Conservation (phyloP, 2,113 vertebrate genomes). For the Pardalotus punctatus region DNA sequence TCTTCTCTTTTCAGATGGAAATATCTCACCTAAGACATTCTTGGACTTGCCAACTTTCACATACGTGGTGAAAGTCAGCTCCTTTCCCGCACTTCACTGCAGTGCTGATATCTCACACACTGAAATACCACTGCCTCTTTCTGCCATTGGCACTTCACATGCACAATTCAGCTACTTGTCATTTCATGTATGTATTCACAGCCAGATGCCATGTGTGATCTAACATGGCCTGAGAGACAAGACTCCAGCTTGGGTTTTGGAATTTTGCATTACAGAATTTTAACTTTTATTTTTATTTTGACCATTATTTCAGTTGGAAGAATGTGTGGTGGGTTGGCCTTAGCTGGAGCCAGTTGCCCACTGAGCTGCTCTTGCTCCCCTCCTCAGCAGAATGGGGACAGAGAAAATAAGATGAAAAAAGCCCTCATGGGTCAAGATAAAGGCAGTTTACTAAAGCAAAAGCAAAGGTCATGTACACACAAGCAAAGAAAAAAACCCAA, state of each 20-base stretch:
- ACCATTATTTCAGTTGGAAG: neutral
- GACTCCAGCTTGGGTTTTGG: neutral
- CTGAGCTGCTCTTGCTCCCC: accelerated
- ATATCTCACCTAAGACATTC: neutral
- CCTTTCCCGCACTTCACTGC: neutral
- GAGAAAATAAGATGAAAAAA: neutral
- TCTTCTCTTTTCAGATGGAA: neutral
- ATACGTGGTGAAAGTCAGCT: neutral
- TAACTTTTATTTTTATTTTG: neutral
- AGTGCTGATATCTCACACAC: neutral
- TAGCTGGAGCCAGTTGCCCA: neutral
- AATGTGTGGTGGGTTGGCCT: neutral
- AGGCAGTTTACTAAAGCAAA: neutral
- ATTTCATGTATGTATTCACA: neutral
- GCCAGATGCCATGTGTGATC: accelerated
- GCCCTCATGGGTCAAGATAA: neutral
- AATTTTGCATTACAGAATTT: neutral
- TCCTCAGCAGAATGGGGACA: neutral
- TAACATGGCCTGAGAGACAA: neutral
- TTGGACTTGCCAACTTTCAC: neutral
- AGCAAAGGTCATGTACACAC: neutral
- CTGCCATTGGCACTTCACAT: neutral
- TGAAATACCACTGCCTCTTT: neutral
- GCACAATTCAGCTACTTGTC: neutral
- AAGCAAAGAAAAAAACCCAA: neutral